Percentiles rank a stretch among this genome's conserved stretches.
phyloP scores from a whole-genome alignment of 2,888 invertebrate genomes.

The Exephanes ischioxanthus region DNA sequence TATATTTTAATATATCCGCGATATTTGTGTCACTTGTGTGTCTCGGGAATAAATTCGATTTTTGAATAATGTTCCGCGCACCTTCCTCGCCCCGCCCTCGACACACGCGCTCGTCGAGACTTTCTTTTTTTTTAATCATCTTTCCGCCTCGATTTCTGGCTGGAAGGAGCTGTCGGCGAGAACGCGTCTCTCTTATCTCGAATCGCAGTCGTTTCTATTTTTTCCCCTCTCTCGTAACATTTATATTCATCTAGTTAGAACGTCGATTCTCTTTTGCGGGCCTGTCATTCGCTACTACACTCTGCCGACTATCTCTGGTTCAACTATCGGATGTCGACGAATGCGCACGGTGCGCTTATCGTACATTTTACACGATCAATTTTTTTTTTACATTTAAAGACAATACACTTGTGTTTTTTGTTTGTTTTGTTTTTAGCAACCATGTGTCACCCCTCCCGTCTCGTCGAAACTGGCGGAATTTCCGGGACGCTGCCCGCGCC shows the following conservation, averaged over 20 bases:
- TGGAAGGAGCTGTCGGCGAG: constrained; percentile 45
- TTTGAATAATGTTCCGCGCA: constrained; percentile 45
- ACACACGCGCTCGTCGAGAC: constrained; percentile 23
- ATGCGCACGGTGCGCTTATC: constrained; percentile 6
- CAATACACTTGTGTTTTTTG: constrained; percentile 34
- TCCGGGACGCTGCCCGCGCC: not conserved
- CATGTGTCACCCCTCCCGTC: constrained; percentile 11
- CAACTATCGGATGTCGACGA: constrained; percentile 5
- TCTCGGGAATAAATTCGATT: constrained; percentile 65
- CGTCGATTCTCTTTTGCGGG: constrained; percentile 43
- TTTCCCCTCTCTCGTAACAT: not conserved
- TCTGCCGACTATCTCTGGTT: constrained; percentile 33
- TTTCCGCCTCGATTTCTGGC: constrained; percentile 10
- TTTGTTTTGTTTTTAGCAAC: constrained; percentile 21
- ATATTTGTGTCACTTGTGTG: constrained; percentile 26
- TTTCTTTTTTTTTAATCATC: constrained; percentile 32
- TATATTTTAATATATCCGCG: constrained; percentile 15
- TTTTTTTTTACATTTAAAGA: constrained; percentile 42
- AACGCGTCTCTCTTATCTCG: constrained; percentile 41
- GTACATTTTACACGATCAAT: constrained; percentile 48
- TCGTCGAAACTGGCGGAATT: not conserved
- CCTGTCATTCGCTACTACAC: constrained; percentile 44
- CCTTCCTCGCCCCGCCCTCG: constrained; percentile 14
- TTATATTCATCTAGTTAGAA: constrained; percentile 27
- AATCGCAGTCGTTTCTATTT: constrained; percentile 34